Conservation (phyloP, 2,797 vertebrate genomes). For the Catharus ustulatus region DNA sequence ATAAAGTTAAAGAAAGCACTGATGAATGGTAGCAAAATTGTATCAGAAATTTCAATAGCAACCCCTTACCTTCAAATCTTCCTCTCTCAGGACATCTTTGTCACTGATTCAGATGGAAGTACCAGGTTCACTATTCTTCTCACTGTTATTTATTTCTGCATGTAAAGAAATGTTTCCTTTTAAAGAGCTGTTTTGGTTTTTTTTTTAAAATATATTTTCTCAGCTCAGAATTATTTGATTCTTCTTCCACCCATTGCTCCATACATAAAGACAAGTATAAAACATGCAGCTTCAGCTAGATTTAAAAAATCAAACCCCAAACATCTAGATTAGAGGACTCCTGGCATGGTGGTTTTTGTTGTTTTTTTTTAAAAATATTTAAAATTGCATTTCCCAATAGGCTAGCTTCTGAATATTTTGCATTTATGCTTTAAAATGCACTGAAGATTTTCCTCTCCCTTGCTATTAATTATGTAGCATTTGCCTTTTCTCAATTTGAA, state of each 20-base stretch:
- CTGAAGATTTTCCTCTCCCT: background rate
- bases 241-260: background rate
- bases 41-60: background rate
- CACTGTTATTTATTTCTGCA: background rate
- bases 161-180: background rate
- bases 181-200: background rate
- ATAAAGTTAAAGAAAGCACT: background rate
- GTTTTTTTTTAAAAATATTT: background rate
- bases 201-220: background rate
- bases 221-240: background rate
- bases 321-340: background rate
- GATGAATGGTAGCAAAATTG: background rate
- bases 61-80: background rate
- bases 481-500: background rate
- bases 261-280: background rate
- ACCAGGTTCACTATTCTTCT: background rate
- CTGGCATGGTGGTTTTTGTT: rapidly evolving
- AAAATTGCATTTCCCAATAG: background rate
- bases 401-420: background rate
- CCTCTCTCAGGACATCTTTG: background rate
- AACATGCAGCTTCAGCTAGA: background rate
- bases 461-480: rapidly evolving
- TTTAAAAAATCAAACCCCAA: background rate
- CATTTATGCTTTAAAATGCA: background rate
- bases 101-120: background rate